Conservation (phyloP, 2,888 invertebrate genomes). For the Atherix ibis region DNA sequence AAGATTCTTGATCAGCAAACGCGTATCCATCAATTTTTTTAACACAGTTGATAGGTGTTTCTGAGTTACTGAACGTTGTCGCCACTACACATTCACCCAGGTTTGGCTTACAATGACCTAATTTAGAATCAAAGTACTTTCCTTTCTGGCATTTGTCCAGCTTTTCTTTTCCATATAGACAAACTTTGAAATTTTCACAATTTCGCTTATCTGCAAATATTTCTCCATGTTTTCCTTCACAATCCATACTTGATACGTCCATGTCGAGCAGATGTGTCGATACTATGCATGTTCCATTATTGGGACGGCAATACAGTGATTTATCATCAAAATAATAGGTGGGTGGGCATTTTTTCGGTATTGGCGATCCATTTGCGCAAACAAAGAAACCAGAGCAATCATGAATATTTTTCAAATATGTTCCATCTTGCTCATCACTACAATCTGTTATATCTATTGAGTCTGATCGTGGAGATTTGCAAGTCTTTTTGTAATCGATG, state of each 20-base stretch:
- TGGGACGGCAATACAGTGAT: slow-evolving; percentile 3
- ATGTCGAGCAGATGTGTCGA: neutral
- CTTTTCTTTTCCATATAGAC: slow-evolving; percentile 5
- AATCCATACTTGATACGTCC: neutral
- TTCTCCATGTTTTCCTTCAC: slow-evolving; percentile 6
- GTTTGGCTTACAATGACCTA: slow-evolving; percentile 4
- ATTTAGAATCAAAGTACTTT: slow-evolving; percentile 6
- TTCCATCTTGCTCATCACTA: slow-evolving; percentile 5
- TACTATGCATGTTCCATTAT: slow-evolving; percentile 2
- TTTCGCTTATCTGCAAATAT: slow-evolving; percentile 6
- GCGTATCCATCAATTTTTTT: slow-evolving; percentile 3
- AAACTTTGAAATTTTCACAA: slow-evolving; percentile 9
- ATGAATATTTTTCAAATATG: slow-evolving; percentile 4
- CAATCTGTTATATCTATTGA: no score
- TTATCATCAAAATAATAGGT: slow-evolving; percentile 4
- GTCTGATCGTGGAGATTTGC: no score
- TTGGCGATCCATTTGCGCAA: slow-evolving; percentile 6
- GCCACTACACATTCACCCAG: slow-evolving; percentile 1
- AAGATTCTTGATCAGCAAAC: slow-evolving; percentile 1
- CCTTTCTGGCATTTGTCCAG: slow-evolving; percentile 6
- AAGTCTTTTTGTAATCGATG: no score
- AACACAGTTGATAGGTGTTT: neutral
- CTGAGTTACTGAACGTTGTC: neutral
- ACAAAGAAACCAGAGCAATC: slow-evolving; percentile 7
- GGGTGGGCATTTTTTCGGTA: slow-evolving; percentile 7